phyloP scores from a whole-genome alignment of 2,797 vertebrate genomes.

The Sciurus vulgaris region DNA sequence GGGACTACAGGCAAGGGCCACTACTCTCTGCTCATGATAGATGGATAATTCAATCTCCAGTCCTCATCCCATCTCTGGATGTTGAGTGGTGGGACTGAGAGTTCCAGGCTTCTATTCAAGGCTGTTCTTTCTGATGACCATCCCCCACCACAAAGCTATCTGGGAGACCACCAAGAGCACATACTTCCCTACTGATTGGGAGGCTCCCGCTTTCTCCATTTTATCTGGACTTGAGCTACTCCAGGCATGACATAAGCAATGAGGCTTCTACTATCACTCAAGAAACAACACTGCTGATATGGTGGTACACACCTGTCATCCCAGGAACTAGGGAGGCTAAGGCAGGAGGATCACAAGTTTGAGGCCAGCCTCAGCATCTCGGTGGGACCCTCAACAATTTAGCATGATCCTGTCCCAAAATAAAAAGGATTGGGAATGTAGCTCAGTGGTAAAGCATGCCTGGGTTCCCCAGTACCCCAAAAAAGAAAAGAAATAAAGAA shows the following conservation, averaged over 20 bases:
- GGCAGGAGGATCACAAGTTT: too few relatives aligned
- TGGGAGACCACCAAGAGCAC: not conserved
- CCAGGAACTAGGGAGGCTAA: too few relatives aligned
- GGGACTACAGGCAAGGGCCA: not conserved
- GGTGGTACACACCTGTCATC: too few relatives aligned
- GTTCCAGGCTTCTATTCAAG: not conserved
- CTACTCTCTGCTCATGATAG: not conserved
- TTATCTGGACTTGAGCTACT: not conserved
- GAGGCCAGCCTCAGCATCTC: too few relatives aligned
- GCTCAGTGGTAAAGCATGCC: too few relatives aligned
- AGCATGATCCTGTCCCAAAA: too few relatives aligned
- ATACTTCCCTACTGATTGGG: fast-evolving
- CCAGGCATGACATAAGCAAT: fast-evolving
- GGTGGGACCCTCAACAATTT: too few relatives aligned
- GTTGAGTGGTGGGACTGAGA: not conserved
- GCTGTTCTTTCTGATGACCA: not conserved
- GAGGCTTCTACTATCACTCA: fast-evolving
- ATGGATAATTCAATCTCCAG: not conserved
- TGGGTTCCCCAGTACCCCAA: too few relatives aligned
- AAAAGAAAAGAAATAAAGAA: not conserved
- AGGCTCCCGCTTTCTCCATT: not conserved
- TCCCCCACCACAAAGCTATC: not conserved
- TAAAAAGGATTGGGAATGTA: too few relatives aligned
- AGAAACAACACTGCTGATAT: not conserved
- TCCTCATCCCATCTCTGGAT: not conserved